These are phyloP conservation scores for Pogonomyrmex californicus DNA, from an alignment of 1,140 invertebrate genomes.

Conservation along the genomic window DNA sequence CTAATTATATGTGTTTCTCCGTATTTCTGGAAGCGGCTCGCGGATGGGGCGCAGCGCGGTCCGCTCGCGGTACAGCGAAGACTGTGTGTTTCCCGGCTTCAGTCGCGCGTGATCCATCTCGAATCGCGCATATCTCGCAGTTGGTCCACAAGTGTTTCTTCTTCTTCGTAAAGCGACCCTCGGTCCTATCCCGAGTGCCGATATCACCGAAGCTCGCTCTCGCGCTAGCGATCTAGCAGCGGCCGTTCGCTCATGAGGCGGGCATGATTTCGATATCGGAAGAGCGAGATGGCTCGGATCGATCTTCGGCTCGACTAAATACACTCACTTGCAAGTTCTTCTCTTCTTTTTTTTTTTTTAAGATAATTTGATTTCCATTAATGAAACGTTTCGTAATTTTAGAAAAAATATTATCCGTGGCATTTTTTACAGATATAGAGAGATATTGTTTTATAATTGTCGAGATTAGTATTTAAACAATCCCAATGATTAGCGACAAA, in stretches of 20 bases:
- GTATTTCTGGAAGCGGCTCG: slow-evolving; percentile 85
- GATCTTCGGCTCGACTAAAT: slow-evolving; percentile 37
- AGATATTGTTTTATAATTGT: not conserved
- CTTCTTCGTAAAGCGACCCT: not conserved
- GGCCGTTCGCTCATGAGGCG: slow-evolving; percentile 59
- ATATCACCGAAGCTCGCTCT: slow-evolving; percentile 5
- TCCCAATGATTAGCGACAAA: not conserved
- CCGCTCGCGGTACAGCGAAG: slow-evolving; percentile 51
- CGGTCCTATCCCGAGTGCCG: not conserved
- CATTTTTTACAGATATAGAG: not conserved
- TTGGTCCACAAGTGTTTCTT: not conserved
- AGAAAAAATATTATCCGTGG: not conserved
- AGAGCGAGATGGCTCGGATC: slow-evolving; percentile 36
- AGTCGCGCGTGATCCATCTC: slow-evolving; percentile 83
- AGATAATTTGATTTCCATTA: not conserved
- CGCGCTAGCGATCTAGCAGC: not conserved
- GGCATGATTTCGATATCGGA: slow-evolving; percentile 54
- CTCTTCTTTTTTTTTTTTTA: slow-evolving; percentile 12
- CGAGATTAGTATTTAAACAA: not conserved
- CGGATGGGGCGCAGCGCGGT: slow-evolving; percentile 74
- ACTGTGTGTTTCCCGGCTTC: slow-evolving; percentile 76
- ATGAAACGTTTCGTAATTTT: not conserved
- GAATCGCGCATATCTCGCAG: slow-evolving; percentile 77
- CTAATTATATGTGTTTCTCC: slow-evolving; percentile 84
- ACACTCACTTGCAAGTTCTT: slow-evolving; percentile 21